These are phyloP conservation scores for Uloborus plumipes DNA, from an alignment of 2,888 invertebrate genomes.

Conservation along the genomic window DNA sequence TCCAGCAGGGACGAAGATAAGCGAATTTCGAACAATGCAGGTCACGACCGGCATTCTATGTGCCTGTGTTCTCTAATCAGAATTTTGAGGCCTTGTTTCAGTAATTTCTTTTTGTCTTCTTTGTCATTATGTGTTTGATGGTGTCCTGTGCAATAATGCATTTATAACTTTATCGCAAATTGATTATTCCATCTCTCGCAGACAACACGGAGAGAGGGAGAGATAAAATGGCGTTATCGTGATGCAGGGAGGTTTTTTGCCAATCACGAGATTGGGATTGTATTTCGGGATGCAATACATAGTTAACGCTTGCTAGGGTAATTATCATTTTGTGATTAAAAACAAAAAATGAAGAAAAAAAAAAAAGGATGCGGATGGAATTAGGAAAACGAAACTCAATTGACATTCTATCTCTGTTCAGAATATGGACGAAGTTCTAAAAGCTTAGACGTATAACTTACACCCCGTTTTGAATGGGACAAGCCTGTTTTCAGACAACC, in stretches of 20 bases:
- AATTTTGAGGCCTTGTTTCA: conserved; percentile 37
- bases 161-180: conserved; percentile 32
- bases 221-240: conserved; percentile 15
- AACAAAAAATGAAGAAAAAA: too few relatives aligned
- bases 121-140: conserved; percentile 27
- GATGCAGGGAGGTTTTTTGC: conserved; percentile 18
- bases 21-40: conserved; percentile 54
- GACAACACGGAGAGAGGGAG: neutral
- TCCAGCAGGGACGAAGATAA: conserved; percentile 35
- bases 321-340: too few relatives aligned
- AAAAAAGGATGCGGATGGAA: too few relatives aligned
- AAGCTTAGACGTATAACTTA: too few relatives aligned
- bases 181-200: too few relatives aligned
- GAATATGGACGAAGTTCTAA: too few relatives aligned
- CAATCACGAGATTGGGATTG: conserved; percentile 23
- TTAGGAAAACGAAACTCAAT: too few relatives aligned
- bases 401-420: too few relatives aligned
- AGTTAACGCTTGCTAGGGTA: too few relatives aligned
- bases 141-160: conserved; percentile 31
- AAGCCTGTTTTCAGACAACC: too few relatives aligned
- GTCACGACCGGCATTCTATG: conserved; percentile 35
- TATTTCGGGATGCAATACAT: too few relatives aligned
- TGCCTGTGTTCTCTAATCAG: conserved; percentile 45
- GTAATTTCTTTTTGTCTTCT: conserved; percentile 32
- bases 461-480: too few relatives aligned